Conservation (phyloP, 2,797 vertebrate genomes). For the Acridotheres tristis region DNA sequence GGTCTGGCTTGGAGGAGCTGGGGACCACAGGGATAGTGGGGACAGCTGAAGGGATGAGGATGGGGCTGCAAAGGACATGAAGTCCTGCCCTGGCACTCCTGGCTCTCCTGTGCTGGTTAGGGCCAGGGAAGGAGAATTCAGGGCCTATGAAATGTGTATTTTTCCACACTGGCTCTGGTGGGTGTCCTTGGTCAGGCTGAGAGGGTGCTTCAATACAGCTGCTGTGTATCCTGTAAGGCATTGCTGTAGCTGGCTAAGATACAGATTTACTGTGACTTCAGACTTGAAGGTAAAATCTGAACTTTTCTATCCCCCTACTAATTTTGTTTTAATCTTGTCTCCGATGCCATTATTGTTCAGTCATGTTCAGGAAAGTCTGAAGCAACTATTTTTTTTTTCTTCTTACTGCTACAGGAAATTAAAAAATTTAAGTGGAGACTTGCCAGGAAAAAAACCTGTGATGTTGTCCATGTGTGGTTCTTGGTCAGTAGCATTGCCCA, state of each 20-base stretch:
- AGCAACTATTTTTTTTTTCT: not conserved
- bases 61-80: not conserved
- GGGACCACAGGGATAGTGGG: not conserved
- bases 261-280: not conserved
- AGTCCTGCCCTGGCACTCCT: not conserved
- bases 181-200: not conserved
- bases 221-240: not conserved
- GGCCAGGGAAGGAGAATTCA: not conserved
- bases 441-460: not conserved
- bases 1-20: not conserved
- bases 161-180: not conserved
- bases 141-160: not conserved
- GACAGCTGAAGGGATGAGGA: not conserved
- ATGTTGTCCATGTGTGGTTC: not conserved
- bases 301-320: not conserved
- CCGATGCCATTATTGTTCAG: not conserved
- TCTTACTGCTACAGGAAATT: not conserved
- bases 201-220: not conserved
- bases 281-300: not conserved
- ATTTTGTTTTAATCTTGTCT: not conserved
- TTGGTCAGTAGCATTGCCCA: not conserved
- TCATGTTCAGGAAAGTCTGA: not conserved
- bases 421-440: not conserved
- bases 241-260: not conserved
- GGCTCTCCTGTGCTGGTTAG: rapidly evolving